Conservation (phyloP, 1,140 invertebrate genomes). For the Agrypnia vestita region DNA sequence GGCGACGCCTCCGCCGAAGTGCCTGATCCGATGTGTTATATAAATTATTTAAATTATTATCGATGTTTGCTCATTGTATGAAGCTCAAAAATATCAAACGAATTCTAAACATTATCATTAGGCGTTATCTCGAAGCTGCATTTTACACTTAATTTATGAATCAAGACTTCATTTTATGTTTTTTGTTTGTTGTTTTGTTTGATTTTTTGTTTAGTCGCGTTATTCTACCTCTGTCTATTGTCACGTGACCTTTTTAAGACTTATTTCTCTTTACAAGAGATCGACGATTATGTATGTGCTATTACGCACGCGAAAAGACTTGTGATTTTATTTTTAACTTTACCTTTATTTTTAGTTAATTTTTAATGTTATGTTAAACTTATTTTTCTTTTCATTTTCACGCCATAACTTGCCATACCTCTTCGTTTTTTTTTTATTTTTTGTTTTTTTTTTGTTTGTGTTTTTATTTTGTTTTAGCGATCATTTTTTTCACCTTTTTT, state of each 20-base stretch:
- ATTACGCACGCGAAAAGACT: slow-evolving; percentile 55
- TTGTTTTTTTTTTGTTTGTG: slow-evolving; percentile 15
- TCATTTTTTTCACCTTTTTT: slow-evolving; percentile 16
- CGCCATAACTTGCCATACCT: slow-evolving; percentile 56
- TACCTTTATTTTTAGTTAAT: slow-evolving; percentile 56
- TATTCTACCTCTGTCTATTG: slow-evolving; percentile 58
- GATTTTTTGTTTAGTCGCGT: slow-evolving; percentile 53
- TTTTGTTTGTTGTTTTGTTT: slow-evolving; percentile 51
- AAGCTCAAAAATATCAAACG: not conserved
- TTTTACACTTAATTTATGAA: slow-evolving; percentile 42
- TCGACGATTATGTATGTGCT: slow-evolving; percentile 46
- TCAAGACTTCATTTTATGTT: slow-evolving; percentile 42
- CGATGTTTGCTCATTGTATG: slow-evolving; percentile 43
- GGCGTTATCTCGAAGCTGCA: slow-evolving; percentile 48
- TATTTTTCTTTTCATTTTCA: slow-evolving; percentile 45
- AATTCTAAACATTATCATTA: slow-evolving; percentile 52
- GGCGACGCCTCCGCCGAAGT: slow-evolving; percentile 16
- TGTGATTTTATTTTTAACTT: slow-evolving; percentile 58
- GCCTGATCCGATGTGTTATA: slow-evolving; percentile 42
- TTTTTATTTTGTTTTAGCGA: slow-evolving; percentile 38
- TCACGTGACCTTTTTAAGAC: slow-evolving; percentile 45
- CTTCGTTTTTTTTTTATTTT: slow-evolving; percentile 51
- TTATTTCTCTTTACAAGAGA: slow-evolving; percentile 56
- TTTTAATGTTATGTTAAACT: slow-evolving; percentile 54
- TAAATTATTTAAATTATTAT: slow-evolving; percentile 55